phyloP scores from a whole-genome alignment of 1,140 invertebrate species.

The Sinonovacula constricta region DNA sequence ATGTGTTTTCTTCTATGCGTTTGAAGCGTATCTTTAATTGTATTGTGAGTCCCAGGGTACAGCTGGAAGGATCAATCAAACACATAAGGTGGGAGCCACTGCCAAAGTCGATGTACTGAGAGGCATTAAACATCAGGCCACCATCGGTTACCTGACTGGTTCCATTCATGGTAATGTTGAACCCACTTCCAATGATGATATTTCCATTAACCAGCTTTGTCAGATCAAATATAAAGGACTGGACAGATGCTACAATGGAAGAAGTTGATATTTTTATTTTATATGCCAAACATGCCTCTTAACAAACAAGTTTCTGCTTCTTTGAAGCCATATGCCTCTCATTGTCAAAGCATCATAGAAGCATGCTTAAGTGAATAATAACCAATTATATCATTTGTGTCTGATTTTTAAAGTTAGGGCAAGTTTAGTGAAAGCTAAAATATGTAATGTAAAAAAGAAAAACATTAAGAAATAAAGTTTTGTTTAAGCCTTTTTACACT shows the following conservation, averaged over 20 bases:
- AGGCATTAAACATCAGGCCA: slow-evolving; percentile 14
- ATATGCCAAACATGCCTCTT: no score
- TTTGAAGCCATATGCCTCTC: no score
- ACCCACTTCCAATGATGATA: slow-evolving; percentile 33
- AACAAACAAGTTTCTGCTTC: no score
- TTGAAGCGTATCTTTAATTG: slow-evolving; percentile 29
- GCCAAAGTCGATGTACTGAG: slow-evolving; percentile 33
- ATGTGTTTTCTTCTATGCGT: slow-evolving; percentile 41
- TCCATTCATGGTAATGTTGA: slow-evolving; percentile 31
- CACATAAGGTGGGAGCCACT: slow-evolving; percentile 12
- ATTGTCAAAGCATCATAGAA: no score
- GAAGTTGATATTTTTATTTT: no score
- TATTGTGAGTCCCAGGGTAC: slow-evolving; percentile 34
- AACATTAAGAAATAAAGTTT: no score
- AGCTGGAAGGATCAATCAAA: slow-evolving; percentile 26
- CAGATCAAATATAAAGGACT: slow-evolving; percentile 29
- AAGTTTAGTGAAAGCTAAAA: no score
- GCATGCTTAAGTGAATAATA: no score
- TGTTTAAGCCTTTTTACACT: no score
- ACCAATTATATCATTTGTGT: no score
- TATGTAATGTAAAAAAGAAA: no score
- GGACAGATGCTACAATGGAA: slow-evolving; percentile 18
- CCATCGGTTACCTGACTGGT: neutral
- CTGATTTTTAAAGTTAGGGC: no score
- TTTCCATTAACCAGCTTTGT: slow-evolving; percentile 4